These are phyloP conservation scores for Corythaeola cristata DNA, from an alignment of 2,113 vertebrate genomes.

Conservation along the genomic window DNA sequence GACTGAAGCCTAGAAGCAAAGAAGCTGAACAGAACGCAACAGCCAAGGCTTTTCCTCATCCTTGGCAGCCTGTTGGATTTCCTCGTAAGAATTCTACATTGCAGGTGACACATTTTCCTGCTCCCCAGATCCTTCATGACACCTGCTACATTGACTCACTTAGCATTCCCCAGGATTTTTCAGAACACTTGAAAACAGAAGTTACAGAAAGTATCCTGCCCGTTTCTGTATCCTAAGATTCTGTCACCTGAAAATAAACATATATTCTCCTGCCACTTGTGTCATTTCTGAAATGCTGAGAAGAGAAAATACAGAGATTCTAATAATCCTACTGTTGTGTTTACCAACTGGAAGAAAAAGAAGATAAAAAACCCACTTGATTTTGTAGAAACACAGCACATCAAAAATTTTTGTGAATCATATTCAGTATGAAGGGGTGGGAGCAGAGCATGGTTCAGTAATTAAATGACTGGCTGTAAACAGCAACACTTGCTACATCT, in stretches of 20 bases:
- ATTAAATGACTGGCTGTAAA: neutral
- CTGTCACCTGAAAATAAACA: neutral
- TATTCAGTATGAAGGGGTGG: neutral
- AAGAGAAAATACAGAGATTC: neutral
- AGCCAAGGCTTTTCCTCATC: neutral
- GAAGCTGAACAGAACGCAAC: neutral
- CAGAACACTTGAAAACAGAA: neutral
- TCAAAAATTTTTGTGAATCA: neutral
- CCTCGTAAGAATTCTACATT: neutral
- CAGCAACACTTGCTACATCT: neutral
- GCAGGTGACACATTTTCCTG: neutral
- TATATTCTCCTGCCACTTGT: neutral
- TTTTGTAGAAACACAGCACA: neutral
- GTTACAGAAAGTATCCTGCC: neutral
- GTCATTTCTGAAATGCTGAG: neutral
- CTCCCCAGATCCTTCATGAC: neutral
- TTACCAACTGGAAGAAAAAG: neutral
- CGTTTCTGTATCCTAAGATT: neutral
- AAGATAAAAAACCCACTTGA: neutral
- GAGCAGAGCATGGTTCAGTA: neutral
- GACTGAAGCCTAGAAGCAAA: neutral
- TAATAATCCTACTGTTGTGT: neutral
- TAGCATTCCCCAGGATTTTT: neutral
- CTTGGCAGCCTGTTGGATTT: neutral
- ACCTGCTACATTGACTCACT: neutral